A percentile compares a stretch with the other conserved stretches of the same genome.
These are phyloP conservation scores for Drosophila peninsularis DNA, from an alignment of 2,888 invertebrate species.

Conservation along the genomic window DNA sequence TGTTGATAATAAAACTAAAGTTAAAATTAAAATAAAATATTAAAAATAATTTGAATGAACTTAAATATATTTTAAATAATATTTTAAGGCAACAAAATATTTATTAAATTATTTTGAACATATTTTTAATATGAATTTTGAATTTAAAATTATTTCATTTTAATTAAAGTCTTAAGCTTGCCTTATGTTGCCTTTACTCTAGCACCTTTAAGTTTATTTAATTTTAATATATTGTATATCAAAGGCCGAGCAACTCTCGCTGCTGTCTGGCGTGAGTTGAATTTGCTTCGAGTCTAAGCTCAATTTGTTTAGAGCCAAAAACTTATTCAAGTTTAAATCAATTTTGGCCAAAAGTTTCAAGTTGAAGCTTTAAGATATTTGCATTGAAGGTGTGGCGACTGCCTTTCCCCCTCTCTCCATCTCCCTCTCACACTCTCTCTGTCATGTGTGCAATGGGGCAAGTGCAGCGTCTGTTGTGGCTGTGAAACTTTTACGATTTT, in stretches of 20 bases:
- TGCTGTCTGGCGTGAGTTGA: neutral
- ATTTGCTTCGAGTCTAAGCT: neutral
- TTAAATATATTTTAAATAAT: no score
- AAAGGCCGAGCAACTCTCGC: neutral
- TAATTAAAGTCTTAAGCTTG: no score
- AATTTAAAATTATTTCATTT: no score
- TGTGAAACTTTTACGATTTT: conserved; percentile 73
- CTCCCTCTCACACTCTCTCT: neutral
- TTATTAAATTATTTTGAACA: no score
- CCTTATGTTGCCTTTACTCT: no score
- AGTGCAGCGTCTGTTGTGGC: conserved; percentile 49
- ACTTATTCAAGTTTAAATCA: neutral
- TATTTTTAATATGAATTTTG: no score
- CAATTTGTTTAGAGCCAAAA: neutral
- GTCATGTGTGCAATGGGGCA: conserved; percentile 22
- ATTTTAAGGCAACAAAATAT: no score
- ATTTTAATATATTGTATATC: neutral
- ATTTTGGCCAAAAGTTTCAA: neutral
- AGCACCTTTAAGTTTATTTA: neutral
- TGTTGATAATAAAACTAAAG: no score
- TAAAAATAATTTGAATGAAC: neutral
- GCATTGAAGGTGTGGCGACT: neutral
- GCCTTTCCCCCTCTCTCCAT: neutral
- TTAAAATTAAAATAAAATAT: no score
- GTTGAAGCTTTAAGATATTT: neutral